These are phyloP conservation scores for Sturmia bella DNA, from an alignment of 2,888 invertebrate genomes.

Conservation along the genomic window DNA sequence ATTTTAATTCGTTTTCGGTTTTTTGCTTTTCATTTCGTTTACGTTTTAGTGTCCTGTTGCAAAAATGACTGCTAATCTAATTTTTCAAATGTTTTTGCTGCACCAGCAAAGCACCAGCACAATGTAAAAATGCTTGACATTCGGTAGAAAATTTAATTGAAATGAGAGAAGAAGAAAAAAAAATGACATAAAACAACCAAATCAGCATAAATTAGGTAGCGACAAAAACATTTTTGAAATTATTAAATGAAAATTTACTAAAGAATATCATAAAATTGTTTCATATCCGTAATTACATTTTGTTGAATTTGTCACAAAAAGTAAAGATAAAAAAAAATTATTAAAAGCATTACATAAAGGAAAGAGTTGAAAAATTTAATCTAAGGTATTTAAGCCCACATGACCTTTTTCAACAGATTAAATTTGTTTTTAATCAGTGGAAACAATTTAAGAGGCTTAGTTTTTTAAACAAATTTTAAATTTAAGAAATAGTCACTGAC, in stretches of 20 bases:
- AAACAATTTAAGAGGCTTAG: no score
- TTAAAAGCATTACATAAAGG: not conserved
- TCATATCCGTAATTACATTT: slow-evolving; percentile 30
- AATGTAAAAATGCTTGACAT: not conserved
- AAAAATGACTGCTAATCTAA: slow-evolving; percentile 52
- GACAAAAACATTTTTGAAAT: slow-evolving; percentile 25
- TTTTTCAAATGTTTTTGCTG: slow-evolving; percentile 37
- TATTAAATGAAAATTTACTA: slow-evolving; percentile 3
- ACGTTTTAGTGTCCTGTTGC: slow-evolving; percentile 11
- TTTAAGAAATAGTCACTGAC: no score
- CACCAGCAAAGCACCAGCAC: slow-evolving; percentile 11
- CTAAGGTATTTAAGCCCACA: no score
- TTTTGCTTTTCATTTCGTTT: not conserved
- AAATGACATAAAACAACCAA: slow-evolving; percentile 16
- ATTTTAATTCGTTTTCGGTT: slow-evolving; percentile 24
- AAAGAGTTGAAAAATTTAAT: not conserved
- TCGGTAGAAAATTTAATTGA: slow-evolving; percentile 29
- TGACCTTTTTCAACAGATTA: no score
- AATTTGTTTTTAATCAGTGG: no score
- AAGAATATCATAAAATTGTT: slow-evolving; percentile 22
- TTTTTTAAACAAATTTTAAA: no score
- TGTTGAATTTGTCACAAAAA: not conserved
- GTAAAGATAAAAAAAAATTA: not conserved
- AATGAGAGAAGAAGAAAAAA: not conserved
- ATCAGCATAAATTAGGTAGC: slow-evolving; percentile 47